Base-by-base conservation (phyloP, 2,888 invertebrate genomes). In the Cerastis rubricosa region DNA sequence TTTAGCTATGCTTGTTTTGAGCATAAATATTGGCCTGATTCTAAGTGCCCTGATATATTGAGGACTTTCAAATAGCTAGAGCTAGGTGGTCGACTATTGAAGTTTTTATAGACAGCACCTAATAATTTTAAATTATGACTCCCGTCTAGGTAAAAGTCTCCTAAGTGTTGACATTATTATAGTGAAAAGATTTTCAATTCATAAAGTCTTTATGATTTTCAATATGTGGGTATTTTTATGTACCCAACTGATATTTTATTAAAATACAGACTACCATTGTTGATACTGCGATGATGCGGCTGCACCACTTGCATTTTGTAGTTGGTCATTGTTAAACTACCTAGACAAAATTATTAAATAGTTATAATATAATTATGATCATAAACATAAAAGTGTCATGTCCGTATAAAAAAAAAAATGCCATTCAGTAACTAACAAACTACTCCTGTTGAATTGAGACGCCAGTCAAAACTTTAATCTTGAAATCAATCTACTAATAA, bases 1-100 rank as follows among this genome's bases (percentile, higher is more conserved):
- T 83, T 78, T 72, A 35, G 85, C 35, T 45, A 29, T 45, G 61
- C 45, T 84, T 75, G 74, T 83, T 84, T 80, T 71, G 63, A 80
- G 45, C 29, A 67, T 67, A 70, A 65, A 81, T 81, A 78, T 77
- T 77, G 69, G 14, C 63, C 71, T 70, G 43, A 59, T 68, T 76
- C 40, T 71, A 49, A 29, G 57, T 64, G 43, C 29, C 51, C 61
- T 80, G 68, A 73, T 66, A 80, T 77, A 83, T 80, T 43, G 54
- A 68, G 40, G 43, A 68, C 67, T 76, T 19, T 66, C 35, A 76
- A 78, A 74, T 73, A 66, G 59, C 40, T 45, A 64, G 22, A 47
- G 72, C 59, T 43, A 54, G 59, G 61, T 67, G 51, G 43, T 72
- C 43, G 17, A 73, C 75, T 73, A 61, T 35, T 49, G 5, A 35